Evolutionary conservation across 2,113 vertebrate species (phyloP).

Genomic region (Prunella fulvescens): DNA sequence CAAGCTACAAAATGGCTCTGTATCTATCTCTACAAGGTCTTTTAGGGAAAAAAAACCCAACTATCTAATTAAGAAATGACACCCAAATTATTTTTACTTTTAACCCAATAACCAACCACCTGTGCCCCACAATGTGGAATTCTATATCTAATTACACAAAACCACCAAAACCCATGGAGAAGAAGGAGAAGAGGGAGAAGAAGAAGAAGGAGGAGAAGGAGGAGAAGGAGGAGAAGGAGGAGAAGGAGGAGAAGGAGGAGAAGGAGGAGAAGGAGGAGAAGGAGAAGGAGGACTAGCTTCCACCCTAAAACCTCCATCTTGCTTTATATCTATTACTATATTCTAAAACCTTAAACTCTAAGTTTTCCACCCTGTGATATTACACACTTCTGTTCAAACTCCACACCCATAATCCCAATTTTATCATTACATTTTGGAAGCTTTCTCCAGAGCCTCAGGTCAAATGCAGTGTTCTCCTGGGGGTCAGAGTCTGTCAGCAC

Average conservation of each 20-base stretch:
- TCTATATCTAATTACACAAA: not conserved
- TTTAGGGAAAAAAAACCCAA: not conserved
- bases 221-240: too few relatives aligned
- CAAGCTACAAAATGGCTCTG: not conserved
- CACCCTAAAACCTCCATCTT: not conserved
- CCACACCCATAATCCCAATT: not conserved
- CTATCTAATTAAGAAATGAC: not conserved
- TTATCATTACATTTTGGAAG: not conserved
- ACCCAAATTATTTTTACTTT: not conserved
- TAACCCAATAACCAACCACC: not conserved
- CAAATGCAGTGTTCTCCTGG: not conserved
- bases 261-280: too few relatives aligned
- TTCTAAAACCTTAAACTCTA: not conserved
- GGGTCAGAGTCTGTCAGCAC: not conserved
- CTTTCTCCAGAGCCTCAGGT: not conserved
- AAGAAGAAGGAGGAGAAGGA: not conserved
- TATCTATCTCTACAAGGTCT: not conserved
- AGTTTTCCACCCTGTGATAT: not conserved
- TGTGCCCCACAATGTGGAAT: not conserved
- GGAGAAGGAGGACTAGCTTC: not conserved
- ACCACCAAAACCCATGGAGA: not conserved
- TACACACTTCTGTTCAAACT: not conserved
- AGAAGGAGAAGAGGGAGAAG: not conserved
- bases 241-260: too few relatives aligned
- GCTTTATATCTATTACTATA: not conserved